Evolutionary conservation across 2,888 invertebrate genomes (phyloP).

Genomic region (Amiota mariae): DNA sequence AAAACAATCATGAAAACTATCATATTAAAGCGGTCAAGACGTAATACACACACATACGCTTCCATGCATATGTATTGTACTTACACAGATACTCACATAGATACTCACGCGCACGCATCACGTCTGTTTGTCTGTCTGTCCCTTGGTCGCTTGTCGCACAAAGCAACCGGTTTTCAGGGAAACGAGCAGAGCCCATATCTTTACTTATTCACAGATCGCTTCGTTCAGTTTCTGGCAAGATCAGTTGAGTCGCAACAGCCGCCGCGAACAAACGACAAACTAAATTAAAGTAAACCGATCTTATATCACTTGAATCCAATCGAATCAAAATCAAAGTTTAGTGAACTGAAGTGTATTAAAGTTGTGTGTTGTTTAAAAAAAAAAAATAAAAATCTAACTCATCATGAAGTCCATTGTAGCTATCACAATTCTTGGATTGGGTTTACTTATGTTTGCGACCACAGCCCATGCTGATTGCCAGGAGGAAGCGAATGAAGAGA

Average conservation of each 20-base stretch:
- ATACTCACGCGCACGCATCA: too few species aligned
- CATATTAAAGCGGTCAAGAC: too few species aligned
- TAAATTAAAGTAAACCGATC: background rate
- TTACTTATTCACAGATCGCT: background rate
- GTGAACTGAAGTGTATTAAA: background rate
- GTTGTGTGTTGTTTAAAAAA: background rate
- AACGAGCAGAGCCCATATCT: background rate
- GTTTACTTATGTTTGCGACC: slow-evolving; percentile 44
- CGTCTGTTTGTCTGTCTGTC: background rate
- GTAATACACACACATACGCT: too few species aligned
- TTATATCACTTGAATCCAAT: background rate
- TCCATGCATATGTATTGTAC: too few species aligned
- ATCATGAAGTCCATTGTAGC: slow-evolving; percentile 57
- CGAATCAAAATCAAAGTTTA: background rate
- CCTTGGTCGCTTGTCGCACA: background rate
- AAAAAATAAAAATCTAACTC: slow-evolving; percentile 16
- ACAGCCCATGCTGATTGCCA: slow-evolving; percentile 55
- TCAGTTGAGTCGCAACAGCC: slow-evolving; percentile 18
- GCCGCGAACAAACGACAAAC: background rate
- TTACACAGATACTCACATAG: too few species aligned
- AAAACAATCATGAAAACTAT: too few species aligned
- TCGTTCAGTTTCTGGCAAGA: background rate
- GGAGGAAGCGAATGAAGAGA: slow-evolving; percentile 51
- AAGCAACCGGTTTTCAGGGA: background rate
- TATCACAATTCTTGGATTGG: slow-evolving; percentile 34